Percentiles rank a stretch among this genome's conserved stretches.
These are phyloP conservation scores for Alloscopus bannaensis DNA, from an alignment of 2,888 invertebrate species.

Conservation along the genomic window DNA sequence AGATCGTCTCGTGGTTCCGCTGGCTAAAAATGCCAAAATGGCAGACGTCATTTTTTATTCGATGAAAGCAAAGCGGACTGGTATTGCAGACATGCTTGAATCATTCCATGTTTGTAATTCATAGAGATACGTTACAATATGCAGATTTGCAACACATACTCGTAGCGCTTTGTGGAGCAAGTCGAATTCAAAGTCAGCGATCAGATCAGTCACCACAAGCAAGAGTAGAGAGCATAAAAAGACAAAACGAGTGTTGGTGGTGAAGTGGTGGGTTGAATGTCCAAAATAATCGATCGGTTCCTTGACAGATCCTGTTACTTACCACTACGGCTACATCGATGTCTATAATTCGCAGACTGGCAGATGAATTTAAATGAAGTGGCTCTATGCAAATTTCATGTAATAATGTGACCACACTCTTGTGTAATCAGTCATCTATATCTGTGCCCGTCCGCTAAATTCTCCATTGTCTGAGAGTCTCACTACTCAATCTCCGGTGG, in stretches of 20 bases:
- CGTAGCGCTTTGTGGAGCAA: background rate
- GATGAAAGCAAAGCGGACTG: too few relatives aligned
- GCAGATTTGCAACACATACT: background rate
- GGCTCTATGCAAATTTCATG: background rate
- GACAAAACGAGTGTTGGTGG: conserved; percentile 23
- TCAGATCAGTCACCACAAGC: conserved; percentile 22
- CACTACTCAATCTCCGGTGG: too few relatives aligned
- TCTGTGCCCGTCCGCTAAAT: too few relatives aligned
- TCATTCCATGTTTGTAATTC: too few relatives aligned
- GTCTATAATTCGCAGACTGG: conserved; percentile 3
- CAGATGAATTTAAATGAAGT: conserved; percentile 12
- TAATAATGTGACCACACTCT: background rate
- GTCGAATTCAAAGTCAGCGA: conserved; percentile 26
- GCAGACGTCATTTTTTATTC: background rate
- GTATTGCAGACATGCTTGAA: too few relatives aligned
- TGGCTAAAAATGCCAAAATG: background rate
- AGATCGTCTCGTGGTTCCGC: conserved; percentile 8
- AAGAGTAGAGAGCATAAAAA: background rate
- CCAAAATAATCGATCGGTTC: conserved; percentile 57
- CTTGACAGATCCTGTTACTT: conserved; percentile 42
- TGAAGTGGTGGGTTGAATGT: conserved; percentile 46
- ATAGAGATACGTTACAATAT: background rate
- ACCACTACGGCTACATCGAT: background rate
- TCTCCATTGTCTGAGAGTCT: too few relatives aligned
- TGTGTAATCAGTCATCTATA: conserved; percentile 7